Conservation (phyloP, 2,797 vertebrate genomes). For the Notoglanidium macrostoma region DNA sequence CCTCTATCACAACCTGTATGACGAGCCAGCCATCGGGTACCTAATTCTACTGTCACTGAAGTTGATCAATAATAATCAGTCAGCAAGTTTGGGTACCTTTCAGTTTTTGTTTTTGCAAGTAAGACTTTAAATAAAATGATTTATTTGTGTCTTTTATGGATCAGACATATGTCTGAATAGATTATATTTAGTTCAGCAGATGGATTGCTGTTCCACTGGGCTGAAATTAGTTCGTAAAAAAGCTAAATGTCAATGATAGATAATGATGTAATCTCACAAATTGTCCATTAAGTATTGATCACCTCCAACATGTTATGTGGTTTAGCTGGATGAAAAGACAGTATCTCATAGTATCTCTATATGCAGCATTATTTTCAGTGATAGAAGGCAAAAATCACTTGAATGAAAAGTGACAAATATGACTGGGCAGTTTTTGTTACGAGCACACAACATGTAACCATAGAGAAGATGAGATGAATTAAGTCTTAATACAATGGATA, state of each 20-base stretch:
- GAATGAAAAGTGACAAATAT: slow-evolving; percentile 45
- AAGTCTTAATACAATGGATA: slow-evolving; percentile 24
- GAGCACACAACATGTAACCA: slow-evolving; percentile 33
- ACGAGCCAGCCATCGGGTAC: slow-evolving; percentile 17
- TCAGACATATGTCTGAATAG: slow-evolving; percentile 7
- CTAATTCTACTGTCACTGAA: slow-evolving; percentile 31
- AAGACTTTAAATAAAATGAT: slow-evolving; percentile 38
- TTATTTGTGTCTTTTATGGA: slow-evolving; percentile 36
- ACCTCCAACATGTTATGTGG: slow-evolving; percentile 41
- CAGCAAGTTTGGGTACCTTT: slow-evolving; percentile 14
- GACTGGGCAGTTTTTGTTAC: slow-evolving; percentile 38
- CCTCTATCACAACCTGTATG: slow-evolving; percentile 49
- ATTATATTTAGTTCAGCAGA: slow-evolving; percentile 29
- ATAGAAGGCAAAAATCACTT: slow-evolving; percentile 50
- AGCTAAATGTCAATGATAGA: slow-evolving; percentile 26
- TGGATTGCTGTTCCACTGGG: slow-evolving; percentile 35
- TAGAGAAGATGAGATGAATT: slow-evolving; percentile 22
- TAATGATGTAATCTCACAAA: slow-evolving; percentile 32
- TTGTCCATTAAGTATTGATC: slow-evolving; percentile 42
- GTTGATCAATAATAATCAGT: slow-evolving; percentile 27
- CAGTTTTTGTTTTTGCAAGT: slow-evolving; percentile 21
- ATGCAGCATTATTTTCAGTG: slow-evolving; percentile 56
- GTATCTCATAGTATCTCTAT: slow-evolving; percentile 23
- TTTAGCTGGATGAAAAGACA: slow-evolving; percentile 44
- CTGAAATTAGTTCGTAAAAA: slow-evolving; percentile 35